Base-by-base conservation (phyloP, 2,113 vertebrate species). In the Osmerus eperlanus region DNA sequence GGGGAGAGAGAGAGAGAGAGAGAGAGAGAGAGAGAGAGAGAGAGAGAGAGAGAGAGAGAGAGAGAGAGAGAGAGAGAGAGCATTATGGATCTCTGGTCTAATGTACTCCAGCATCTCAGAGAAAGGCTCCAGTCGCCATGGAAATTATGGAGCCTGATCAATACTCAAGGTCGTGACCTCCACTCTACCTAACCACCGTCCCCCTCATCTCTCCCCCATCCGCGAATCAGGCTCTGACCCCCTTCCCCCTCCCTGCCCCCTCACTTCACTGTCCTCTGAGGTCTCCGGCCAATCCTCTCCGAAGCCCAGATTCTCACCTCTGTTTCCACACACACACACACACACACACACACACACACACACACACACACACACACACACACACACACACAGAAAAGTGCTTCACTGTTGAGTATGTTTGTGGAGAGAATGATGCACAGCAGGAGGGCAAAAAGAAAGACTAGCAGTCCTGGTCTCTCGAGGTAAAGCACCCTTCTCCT, bases 31-130 rank as follows among this genome's bases (percentile, higher is more conserved):
- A 21, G 47, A n/a, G 47, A 51, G 65, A n/a, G 65, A 51, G 72
- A 72, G 71, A 73, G 68, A 72, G 70, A 70, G 60, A 55, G 66
- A 87, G 71, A 73, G 78, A 81, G 70, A 69, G 86, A 81, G 53
- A 19, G 54, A 18, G 67, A n/a, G 54, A 36, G 71, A 84, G 67
- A 74, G 77, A 78, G 69, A 68, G 85, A 80, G 68, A 76, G 82
- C 62, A 75, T 99, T 98, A 99, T 97, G 95, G 95, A 98, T 98
- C 96, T 96, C 94, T 95, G 93, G 92, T 95, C 92, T 98, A 96
- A 97, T 98, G 95, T 95, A 95, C 95, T 95, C 91, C 94, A 98
- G 95, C 95, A 97, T 96, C 92, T 94, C 94, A 91, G 92, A 92
- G 92, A 92, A 93, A 90, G 88, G 91, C 92, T 93, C 89, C 91